Evolutionary conservation across 2,113 vertebrate species (phyloP), one percentile per base, ranked within the genome.

Genomic region (Notothenia rossii): DNA sequence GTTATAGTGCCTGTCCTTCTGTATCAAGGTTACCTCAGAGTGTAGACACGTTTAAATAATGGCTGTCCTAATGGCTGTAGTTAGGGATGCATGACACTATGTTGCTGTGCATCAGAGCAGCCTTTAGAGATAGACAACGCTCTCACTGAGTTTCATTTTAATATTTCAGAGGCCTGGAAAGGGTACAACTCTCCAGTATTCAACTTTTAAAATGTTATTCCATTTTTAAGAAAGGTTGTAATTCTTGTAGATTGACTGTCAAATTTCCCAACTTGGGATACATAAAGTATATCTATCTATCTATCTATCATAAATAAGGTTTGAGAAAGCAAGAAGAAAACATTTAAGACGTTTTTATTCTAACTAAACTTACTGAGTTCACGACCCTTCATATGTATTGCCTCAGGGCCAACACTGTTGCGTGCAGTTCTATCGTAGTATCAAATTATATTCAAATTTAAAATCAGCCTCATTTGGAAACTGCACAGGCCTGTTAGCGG

Each of bases 401-500:
- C 29, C 29, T 29, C 29, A 29, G 3, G 3, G 29, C 29, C 29
- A 29, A 29, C 29, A 29, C 29, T 1, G 9, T 2, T 78, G 20
- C 10, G 2, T 17, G 12, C 46, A 10, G 10, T 11, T 71, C 20
- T 14, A 0, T 54, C 20, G 2, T 43, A 29, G 48, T 43, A n/a
- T 7, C 43, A 22, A 46, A 40, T 43, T 43, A 17, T 18, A 59
- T 63, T 45, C 50, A 51, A 69, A 62, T 65, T 65, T 29, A 15
- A 11, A 5, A 36, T 45, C 53, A 14, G 56, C 61, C 61, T 77
- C 43, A 72, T 85, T 66, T 64, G 75, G 69, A 77, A 56, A 25
- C 12, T 25, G 68, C 29, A 29, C 29, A 9, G 75, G 53, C 59
- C 75, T 50, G 78, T 46, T 43, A 15, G 53, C 14, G 2, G 73